Evolutionary conservation across 1,140 invertebrate genomes (phyloP), one percentile per base, ranked within the genome.

Genomic region (Drosophila prosaltans): DNA sequence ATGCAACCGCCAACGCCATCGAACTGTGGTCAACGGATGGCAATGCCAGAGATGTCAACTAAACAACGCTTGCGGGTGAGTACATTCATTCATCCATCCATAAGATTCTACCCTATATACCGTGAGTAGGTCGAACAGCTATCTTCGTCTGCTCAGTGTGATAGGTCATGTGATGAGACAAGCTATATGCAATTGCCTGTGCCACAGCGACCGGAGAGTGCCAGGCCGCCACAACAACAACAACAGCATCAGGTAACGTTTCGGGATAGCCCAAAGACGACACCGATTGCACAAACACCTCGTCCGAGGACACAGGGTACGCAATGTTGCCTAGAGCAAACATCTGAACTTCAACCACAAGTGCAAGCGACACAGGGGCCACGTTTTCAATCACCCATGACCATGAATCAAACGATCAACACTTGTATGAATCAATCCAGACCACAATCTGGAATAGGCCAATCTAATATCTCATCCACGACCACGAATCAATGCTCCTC

Each of bases 121-220:
- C 6, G 4, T 36, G 32, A 1, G 32, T 36, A 36, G 32, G 32
- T 36, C 6, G 32, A 36, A 36, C 32, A 36, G 3, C 32, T 6
- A 1, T 36, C 32, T 36, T 5, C 32, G 6, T 36, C 9, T 55
- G 51, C 3, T 48, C 45, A 82, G 63, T 61, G 30, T 2, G 72
- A 79, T 1, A 11, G 30, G 1, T 1, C 55, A 0, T n/a, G 65
- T 1, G 58, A 77, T 28, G 40, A 68, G 2, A 73, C 72, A 0
- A 66, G 51, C 11, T 84, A 78, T 8, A 55, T 66, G 39, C n/a
- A 63, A 11, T 30, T 48, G 7, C 71, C 67, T 0, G 7, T 54
- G 5, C 1, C 7, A 5, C 0, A 32, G 10, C 55, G 28, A 32
- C 9, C 57, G 6, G 10, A 32, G 0, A 9, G n/a, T 8, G 7